phyloP scores from a whole-genome alignment of 2,113 vertebrate genomes.

The Leptodactylus fuscus region DNA sequence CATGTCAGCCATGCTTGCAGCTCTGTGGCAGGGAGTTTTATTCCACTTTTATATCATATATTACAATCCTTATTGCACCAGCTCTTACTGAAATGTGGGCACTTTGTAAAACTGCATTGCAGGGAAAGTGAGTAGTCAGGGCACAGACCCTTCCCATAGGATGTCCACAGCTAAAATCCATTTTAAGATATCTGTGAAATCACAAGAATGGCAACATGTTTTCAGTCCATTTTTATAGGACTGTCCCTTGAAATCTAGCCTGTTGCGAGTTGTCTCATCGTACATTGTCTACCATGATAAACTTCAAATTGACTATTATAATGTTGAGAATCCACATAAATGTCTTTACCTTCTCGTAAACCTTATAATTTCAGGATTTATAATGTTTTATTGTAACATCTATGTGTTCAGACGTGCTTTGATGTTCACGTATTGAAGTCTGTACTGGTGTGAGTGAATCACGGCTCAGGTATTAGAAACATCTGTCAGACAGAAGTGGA shows the following conservation, averaged over 20 bases:
- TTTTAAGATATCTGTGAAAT: too few relatives aligned
- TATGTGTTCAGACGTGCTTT: background rate
- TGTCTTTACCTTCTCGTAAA: background rate
- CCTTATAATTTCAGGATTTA: background rate
- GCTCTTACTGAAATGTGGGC: background rate
- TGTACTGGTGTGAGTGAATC: background rate
- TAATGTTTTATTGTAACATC: background rate
- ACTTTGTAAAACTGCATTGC: background rate
- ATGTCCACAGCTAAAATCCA: too few relatives aligned
- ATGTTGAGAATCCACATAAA: too few relatives aligned
- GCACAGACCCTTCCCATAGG: too few relatives aligned
- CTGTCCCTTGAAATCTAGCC: too few relatives aligned
- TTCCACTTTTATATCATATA: background rate
- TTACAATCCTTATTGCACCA: background rate
- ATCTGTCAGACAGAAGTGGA: conserved; percentile 30
- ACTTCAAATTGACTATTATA: background rate
- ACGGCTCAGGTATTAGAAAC: conserved; percentile 36
- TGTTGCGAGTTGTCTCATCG: background rate
- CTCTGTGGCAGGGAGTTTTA: background rate
- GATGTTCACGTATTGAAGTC: too few relatives aligned
- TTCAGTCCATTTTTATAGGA: background rate
- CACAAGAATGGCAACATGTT: too few relatives aligned
- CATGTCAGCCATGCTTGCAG: background rate
- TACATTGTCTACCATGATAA: background rate
- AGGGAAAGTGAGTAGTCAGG: too few relatives aligned